Percentiles rank a stretch among this genome's conserved stretches.
Evolutionary conservation across 2,888 invertebrate species (phyloP).

Genomic region (Blomia tropicalis): DNA sequence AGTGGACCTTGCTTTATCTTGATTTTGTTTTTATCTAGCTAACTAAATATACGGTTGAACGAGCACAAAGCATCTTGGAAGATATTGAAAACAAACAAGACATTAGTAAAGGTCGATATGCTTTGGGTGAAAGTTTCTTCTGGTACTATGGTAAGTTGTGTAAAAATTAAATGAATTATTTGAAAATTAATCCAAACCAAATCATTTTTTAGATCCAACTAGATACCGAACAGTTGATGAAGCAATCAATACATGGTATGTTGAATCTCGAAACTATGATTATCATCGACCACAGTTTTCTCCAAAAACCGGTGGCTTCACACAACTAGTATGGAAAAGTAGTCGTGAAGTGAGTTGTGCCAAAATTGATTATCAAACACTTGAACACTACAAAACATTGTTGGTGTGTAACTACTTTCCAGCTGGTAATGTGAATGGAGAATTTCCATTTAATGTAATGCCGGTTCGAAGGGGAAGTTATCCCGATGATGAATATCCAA

Average conservation of each 20-base stretch:
- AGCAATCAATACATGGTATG: constrained; percentile 20
- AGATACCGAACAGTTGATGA: constrained; percentile 10
- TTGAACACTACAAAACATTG: constrained; percentile 6
- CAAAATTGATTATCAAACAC: not conserved
- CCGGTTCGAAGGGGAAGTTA: not conserved
- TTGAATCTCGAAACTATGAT: not conserved
- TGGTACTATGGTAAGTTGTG: constrained; percentile 19
- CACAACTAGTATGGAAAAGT: constrained; percentile 16
- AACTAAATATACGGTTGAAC: constrained; percentile 17
- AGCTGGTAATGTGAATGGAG: constrained; percentile 17
- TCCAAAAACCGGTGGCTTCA: constrained; percentile 17
- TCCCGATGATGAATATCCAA: not conserved
- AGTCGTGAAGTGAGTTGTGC: constrained; percentile 9
- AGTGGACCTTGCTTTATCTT: not conserved
- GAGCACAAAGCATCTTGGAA: constrained; percentile 5
- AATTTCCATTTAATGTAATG: constrained; percentile 8
- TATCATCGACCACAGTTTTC: constrained; percentile 15
- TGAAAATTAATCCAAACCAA: too few relatives aligned
- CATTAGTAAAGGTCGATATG: not conserved
- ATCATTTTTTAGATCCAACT: not conserved
- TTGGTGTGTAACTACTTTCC: constrained; percentile 11
- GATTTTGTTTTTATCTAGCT: not conserved
- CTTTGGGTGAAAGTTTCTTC: constrained; percentile 21
- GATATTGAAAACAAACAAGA: constrained; percentile 9
- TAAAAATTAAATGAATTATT: not conserved